Conservation (phyloP, 2,797 vertebrate species). For the Crocidura indochinensis region DNA sequence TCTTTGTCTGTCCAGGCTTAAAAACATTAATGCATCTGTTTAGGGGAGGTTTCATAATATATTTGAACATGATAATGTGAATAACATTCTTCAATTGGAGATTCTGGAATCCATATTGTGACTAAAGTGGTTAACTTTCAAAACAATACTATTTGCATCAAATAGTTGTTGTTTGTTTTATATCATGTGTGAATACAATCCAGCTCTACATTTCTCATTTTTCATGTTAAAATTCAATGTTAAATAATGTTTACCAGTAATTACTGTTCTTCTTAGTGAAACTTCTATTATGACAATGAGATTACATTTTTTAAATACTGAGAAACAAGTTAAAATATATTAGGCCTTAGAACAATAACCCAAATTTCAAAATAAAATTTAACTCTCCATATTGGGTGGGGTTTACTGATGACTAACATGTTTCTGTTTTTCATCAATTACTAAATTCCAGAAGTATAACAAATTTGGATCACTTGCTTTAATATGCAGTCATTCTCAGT, state of each 20-base stretch:
- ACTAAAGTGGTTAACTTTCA: slow-evolving; percentile 51
- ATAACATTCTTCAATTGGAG: slow-evolving; percentile 25
- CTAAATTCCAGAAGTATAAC: slow-evolving; percentile 79
- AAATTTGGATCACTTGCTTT: slow-evolving; percentile 71
- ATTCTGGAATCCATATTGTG: slow-evolving; percentile 61
- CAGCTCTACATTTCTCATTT: neutral
- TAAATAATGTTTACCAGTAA: slow-evolving; percentile 38
- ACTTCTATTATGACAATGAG: slow-evolving; percentile 22
- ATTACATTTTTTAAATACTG: slow-evolving; percentile 55
- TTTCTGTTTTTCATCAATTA: slow-evolving; percentile 77
- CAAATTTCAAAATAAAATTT: slow-evolving; percentile 43
- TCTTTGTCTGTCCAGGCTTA: neutral
- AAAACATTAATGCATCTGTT: slow-evolving; percentile 1
- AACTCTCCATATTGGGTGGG: slow-evolving; percentile 46
- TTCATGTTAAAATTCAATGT: slow-evolving; percentile 13
- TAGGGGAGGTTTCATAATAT: neutral
- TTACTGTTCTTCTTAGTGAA: neutral
- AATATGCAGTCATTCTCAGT: slow-evolving; percentile 67
- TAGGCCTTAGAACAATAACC: no score
- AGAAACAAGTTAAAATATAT: neutral
- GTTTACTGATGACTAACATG: slow-evolving; percentile 75
- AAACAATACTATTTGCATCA: slow-evolving; percentile 29
- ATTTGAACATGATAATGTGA: slow-evolving; percentile 9
- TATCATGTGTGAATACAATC: slow-evolving; percentile 3
- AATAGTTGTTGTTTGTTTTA: slow-evolving; percentile 22